phyloP scores from a whole-genome alignment of 2,888 invertebrate species.

The Eilema sororculum region DNA sequence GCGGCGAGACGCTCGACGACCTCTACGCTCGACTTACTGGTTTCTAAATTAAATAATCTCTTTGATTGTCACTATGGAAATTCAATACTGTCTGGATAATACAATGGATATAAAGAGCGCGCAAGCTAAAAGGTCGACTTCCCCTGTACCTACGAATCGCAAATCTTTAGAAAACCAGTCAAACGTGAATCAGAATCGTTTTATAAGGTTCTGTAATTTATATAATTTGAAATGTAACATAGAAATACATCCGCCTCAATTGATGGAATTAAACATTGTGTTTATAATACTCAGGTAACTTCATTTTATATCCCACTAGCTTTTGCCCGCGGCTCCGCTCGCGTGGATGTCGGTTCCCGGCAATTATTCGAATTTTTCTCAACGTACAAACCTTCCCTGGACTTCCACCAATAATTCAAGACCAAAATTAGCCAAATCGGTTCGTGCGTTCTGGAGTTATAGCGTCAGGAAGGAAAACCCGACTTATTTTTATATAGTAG shows the following conservation, averaged over 20 bases:
- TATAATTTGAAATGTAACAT: not conserved
- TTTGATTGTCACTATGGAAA: conserved; percentile 71
- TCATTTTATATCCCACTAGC: too few species aligned
- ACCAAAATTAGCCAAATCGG: too few species aligned
- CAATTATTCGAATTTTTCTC: too few species aligned
- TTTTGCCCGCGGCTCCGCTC: too few species aligned
- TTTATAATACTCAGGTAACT: not conserved
- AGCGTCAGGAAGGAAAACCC: too few species aligned
- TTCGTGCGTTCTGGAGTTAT: too few species aligned
- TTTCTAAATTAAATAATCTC: conserved; percentile 77
- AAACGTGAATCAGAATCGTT: conserved; percentile 28
- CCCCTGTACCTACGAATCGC: conserved; percentile 19
- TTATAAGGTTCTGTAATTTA: conserved; percentile 24
- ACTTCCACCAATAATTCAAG: too few species aligned
- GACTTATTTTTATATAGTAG: too few species aligned
- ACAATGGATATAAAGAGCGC: conserved; percentile 60
- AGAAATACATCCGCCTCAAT: not conserved
- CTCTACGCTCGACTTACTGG: conserved; percentile 74
- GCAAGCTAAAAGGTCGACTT: conserved; percentile 29
- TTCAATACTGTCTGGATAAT: conserved; percentile 75
- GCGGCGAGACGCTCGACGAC: conserved; percentile 74
- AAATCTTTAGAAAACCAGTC: conserved; percentile 35
- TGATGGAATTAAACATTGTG: not conserved
- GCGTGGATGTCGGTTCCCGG: too few species aligned
- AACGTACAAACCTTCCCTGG: too few species aligned